Evolutionary conservation across 2,888 invertebrate species (phyloP).

Genomic region (Acrobasis repandana): DNA sequence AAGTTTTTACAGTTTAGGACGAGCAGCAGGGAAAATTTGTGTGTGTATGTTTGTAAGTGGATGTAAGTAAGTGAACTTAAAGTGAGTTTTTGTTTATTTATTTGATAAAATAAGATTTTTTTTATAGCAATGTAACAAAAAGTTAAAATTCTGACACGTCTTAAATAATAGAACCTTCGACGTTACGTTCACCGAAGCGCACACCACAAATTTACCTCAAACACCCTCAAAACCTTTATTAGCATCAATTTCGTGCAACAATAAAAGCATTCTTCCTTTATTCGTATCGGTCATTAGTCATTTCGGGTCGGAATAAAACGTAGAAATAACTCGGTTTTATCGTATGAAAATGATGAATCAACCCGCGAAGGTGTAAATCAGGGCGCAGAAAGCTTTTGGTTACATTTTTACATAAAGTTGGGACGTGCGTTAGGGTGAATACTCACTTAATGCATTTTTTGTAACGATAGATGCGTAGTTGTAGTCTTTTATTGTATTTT

Average conservation of each 20-base stretch:
- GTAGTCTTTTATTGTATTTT: no score
- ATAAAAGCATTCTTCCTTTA: slow-evolving; percentile 15
- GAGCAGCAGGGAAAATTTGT: no score
- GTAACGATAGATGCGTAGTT: not conserved
- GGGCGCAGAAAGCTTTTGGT: slow-evolving; percentile 38
- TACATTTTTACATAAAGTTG: slow-evolving; percentile 37
- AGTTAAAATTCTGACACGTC: not conserved
- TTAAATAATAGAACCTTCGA: not conserved
- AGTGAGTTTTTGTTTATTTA: no score
- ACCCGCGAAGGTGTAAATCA: slow-evolving; percentile 44
- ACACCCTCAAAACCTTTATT: not conserved
- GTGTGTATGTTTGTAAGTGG: no score
- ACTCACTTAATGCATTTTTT: not conserved
- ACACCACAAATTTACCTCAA: not conserved
- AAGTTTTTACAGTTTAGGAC: no score
- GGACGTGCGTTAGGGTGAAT: not conserved
- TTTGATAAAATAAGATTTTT: no score
- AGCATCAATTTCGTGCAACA: not conserved
- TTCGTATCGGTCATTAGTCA: slow-evolving; percentile 47
- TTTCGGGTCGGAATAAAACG: slow-evolving; percentile 46
- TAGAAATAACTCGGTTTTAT: slow-evolving; percentile 50
- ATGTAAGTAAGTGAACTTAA: no score
- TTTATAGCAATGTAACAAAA: not conserved
- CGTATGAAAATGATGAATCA: slow-evolving; percentile 60
- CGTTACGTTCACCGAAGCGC: not conserved